Base-by-base conservation (phyloP, 2,888 invertebrate species). In the Drosophila melanocephala region DNA sequence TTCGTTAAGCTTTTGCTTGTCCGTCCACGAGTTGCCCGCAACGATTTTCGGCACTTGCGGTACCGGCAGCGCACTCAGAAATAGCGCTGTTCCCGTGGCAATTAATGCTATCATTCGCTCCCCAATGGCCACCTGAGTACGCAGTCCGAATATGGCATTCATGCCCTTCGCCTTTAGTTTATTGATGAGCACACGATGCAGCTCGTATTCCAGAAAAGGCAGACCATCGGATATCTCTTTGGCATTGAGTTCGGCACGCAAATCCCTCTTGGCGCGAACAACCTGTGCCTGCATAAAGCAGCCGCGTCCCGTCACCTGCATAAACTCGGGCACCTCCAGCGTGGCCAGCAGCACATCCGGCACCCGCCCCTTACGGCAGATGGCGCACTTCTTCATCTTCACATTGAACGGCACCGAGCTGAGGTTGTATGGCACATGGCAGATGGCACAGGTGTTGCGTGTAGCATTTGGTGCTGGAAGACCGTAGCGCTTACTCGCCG, bases 161-260 rank as follows among this genome's bases (percentile, higher is more conserved):
- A 99, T 98, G 10, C 98, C 98, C 93, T 97, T 97, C 78, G 98
- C 97, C 93, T 97, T 96, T 4, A 99, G 94, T 92, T 98, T 99
- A 91, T 98, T 98, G 2, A 98, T 95, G 44, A 99, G 94, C 81
- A 98, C 95, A 72, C 97, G 96, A 93, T 99, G 98, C 56, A 99
- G 94, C 93, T 99, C 99, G 93, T 99, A 99, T 93, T 99, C 99
- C 64, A 99, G 94, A 94, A 99, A 99, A 0, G 99, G 99, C 64
- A 99, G 94, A 84, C 97, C 97, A 94, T 99, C 97, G 1, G 98
- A 98, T 72, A 99, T 97, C 94, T 99, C 99, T 84, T 98, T 96
- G 6, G 99, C 98, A 81, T 97, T 97, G 0, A 96, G 95, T 94
- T 98, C 98, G 0, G 97, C 96, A 16, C 96, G 95, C 10, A 96